Conservation (phyloP, 2,888 invertebrate genomes). For the Venustoraphidia nigricollis region DNA sequence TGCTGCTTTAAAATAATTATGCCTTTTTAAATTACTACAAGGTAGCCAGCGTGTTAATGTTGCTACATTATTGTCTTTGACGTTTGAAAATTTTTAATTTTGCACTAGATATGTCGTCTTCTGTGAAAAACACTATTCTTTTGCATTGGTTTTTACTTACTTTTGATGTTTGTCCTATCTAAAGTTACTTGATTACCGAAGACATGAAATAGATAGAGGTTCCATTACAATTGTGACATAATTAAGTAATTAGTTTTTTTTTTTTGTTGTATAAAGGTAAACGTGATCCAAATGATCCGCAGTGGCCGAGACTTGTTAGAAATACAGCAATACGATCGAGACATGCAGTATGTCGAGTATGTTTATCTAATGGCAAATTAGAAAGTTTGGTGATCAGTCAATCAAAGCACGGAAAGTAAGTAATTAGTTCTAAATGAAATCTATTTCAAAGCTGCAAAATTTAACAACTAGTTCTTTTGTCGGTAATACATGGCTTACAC, state of each 20-base stretch:
- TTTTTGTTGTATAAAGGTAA: constrained; percentile 23
- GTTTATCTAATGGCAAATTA: constrained; percentile 56
- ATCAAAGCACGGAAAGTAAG: constrained; percentile 57
- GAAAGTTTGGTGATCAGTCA: constrained; percentile 63
- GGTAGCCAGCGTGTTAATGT: too few species aligned
- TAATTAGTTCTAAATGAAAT: constrained; percentile 10
- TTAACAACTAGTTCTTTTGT: not conserved
- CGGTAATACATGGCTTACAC: constrained; percentile 1
- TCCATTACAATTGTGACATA: too few species aligned
- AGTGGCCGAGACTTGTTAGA: constrained; percentile 70
- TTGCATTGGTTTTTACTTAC: too few species aligned
- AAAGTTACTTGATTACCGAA: too few species aligned
- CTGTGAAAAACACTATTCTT: too few species aligned
- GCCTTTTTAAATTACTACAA: too few species aligned
- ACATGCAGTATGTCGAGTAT: constrained; percentile 64
- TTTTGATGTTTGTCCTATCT: too few species aligned
- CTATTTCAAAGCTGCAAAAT: constrained; percentile 3
- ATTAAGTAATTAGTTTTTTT: constrained; percentile 1
- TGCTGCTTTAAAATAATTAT: too few species aligned
- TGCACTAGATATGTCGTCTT: too few species aligned
- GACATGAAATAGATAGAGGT: too few species aligned
- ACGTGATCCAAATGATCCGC: constrained; percentile 30
- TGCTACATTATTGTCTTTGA: too few species aligned
- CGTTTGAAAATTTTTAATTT: too few species aligned
- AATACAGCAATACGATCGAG: constrained; percentile 51